Evolutionary conservation across 2,888 invertebrate species (phyloP).

Genomic region (Clepsis dumicolana): DNA sequence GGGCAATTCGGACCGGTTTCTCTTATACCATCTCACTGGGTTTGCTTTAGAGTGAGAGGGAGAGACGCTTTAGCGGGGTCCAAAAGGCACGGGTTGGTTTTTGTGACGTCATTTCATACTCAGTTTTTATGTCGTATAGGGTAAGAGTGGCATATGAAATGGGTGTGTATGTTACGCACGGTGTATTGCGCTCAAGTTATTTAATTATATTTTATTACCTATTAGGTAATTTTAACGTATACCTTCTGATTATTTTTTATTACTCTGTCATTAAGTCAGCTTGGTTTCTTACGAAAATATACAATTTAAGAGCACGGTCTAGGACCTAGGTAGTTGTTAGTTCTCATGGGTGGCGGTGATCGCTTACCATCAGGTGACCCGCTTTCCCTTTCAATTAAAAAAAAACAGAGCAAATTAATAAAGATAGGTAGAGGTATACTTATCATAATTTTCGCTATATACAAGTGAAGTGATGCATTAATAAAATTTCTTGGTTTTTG

Average conservation of each 20-base stretch:
- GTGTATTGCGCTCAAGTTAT: constrained; percentile 8
- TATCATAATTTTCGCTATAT: no score
- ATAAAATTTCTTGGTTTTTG: no score
- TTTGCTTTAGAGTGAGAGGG: constrained; percentile 5
- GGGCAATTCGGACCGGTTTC: constrained; percentile 26
- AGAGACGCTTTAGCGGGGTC: background rate
- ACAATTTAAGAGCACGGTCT: background rate
- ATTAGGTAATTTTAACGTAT: background rate
- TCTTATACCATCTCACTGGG: background rate
- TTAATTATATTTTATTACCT: background rate
- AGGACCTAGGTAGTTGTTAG: background rate
- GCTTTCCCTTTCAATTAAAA: no score
- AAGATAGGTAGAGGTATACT: no score
- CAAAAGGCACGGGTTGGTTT: background rate
- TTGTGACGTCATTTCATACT: constrained; percentile 16
- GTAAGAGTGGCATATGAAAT: constrained; percentile 31
- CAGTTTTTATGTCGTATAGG: background rate
- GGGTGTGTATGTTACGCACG: constrained; percentile 1
- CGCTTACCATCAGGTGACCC: no score
- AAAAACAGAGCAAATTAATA: no score
- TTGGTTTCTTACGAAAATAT: background rate
- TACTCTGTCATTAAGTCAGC: background rate
- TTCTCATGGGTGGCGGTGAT: background rate
- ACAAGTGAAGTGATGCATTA: no score
- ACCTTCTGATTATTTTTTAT: background rate